These are phyloP conservation scores for Candoia aspera DNA, from an alignment of 2,113 vertebrate species.

Conservation along the genomic window DNA sequence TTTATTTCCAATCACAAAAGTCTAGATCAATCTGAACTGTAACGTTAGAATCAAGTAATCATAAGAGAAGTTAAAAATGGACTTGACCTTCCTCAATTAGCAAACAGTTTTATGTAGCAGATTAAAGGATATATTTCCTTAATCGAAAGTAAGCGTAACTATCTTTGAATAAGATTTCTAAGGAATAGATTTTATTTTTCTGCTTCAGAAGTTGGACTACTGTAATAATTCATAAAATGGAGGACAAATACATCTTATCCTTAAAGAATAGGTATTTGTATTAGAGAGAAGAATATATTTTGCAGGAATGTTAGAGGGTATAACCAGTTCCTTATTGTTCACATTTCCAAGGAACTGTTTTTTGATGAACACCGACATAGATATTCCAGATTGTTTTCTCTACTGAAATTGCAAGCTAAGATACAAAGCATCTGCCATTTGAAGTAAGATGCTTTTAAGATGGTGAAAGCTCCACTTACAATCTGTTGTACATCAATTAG, in stretches of 20 bases:
- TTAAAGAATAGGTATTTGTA: neutral
- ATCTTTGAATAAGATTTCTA: neutral
- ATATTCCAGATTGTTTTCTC: neutral
- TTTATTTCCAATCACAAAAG: constrained; percentile 4
- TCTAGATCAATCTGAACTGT: neutral
- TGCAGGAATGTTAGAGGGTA: neutral
- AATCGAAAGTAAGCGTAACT: neutral
- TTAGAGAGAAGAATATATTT: neutral
- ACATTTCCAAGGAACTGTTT: neutral
- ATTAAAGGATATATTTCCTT: neutral
- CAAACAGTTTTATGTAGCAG: neutral
- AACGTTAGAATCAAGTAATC: neutral
- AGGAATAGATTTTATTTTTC: neutral
- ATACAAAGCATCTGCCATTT: too few species aligned
- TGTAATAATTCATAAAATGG: neutral
- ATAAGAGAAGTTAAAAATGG: constrained; percentile 26
- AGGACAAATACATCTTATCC: neutral
- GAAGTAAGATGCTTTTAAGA: too few species aligned
- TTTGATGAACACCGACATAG: neutral
- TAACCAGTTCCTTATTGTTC: neutral
- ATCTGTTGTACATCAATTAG: neutral
- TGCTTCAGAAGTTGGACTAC: neutral
- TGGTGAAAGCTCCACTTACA: neutral
- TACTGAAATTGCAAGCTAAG: too few species aligned
- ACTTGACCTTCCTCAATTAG: constrained; percentile 14